These are phyloP conservation scores for Elymnias hypermnestra DNA, from an alignment of 1,140 invertebrate species.

Conservation along the genomic window DNA sequence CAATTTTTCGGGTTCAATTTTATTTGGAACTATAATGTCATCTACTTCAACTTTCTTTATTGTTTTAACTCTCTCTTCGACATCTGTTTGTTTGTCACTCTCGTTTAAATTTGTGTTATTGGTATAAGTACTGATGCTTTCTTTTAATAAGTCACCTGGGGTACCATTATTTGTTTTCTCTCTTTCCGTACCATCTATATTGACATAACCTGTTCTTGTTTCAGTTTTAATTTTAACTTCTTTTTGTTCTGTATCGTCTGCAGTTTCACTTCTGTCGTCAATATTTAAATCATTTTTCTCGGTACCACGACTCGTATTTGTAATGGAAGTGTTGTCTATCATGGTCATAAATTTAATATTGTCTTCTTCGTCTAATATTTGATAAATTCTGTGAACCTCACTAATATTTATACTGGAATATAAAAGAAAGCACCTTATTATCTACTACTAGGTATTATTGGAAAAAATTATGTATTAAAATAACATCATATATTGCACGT, in stretches of 20 bases:
- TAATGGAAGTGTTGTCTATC: slow-evolving; percentile 40
- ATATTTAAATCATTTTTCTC: slow-evolving; percentile 9
- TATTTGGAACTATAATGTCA: slow-evolving; percentile 51
- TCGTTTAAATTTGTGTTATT: slow-evolving; percentile 35
- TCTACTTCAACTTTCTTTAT: slow-evolving; percentile 48
- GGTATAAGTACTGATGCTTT: slow-evolving; percentile 45
- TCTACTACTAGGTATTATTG: too few species aligned
- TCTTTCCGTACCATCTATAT: slow-evolving; percentile 64
- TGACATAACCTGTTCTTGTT: slow-evolving; percentile 61
- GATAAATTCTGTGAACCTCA: slow-evolving; percentile 68
- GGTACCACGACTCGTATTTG: slow-evolving; percentile 23
- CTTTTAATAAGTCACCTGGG: slow-evolving; percentile 51
- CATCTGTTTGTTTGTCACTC: slow-evolving; percentile 14
- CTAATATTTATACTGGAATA: slow-evolving; percentile 67
- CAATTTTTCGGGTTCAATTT: slow-evolving; percentile 31
- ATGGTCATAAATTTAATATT: slow-evolving; percentile 64
- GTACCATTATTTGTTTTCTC: slow-evolving; percentile 52
- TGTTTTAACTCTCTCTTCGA: slow-evolving; percentile 10
- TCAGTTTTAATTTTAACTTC: slow-evolving; percentile 62
- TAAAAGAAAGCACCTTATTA: not conserved
- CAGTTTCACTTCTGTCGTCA: slow-evolving; percentile 7
- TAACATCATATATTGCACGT: too few species aligned
- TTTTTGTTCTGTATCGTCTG: slow-evolving; percentile 31
- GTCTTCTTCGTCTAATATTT: slow-evolving; percentile 70
- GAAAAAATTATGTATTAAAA: too few species aligned